Conservation (phyloP, 2,797 vertebrate species). For the Lutjanus campechanus region DNA sequence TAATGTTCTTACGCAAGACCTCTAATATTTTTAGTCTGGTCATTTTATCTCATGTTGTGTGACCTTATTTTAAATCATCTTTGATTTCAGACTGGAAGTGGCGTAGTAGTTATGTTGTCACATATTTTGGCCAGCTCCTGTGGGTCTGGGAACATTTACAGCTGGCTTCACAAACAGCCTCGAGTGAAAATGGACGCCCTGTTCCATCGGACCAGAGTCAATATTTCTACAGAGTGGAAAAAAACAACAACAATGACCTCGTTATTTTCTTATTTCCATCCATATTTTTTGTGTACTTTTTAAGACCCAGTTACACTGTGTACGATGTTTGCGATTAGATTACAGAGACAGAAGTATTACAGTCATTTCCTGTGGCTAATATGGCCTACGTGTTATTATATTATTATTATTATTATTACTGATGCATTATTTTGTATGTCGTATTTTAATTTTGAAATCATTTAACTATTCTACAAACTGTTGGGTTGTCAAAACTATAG, state of each 20-base stretch:
- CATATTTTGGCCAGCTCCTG: conserved; percentile 10
- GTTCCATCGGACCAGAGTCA: conserved; percentile 24
- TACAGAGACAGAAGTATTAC: not conserved
- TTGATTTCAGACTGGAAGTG: conserved; percentile 16
- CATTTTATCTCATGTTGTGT: not conserved
- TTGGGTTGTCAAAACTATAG: no score
- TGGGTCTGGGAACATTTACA: conserved; percentile 30
- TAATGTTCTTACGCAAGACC: not conserved
- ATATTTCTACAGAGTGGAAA: not conserved
- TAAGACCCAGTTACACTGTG: not conserved
- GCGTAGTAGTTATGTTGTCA: not conserved
- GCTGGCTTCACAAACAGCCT: conserved; percentile 22
- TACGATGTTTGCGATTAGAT: not conserved
- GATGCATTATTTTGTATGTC: not conserved
- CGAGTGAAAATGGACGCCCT: not conserved
- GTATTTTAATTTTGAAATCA: no score
- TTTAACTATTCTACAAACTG: no score
- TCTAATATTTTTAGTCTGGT: not conserved
- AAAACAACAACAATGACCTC: conserved; percentile 22
- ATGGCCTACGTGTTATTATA: no score
- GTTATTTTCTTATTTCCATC: not conserved
- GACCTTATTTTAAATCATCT: not conserved
- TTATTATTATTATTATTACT: not conserved
- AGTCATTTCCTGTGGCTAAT: not conserved
- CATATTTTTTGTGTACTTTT: not conserved